These are phyloP conservation scores for Hypercompe scribonia DNA, from an alignment of 2,888 invertebrate genomes.

Conservation along the genomic window DNA sequence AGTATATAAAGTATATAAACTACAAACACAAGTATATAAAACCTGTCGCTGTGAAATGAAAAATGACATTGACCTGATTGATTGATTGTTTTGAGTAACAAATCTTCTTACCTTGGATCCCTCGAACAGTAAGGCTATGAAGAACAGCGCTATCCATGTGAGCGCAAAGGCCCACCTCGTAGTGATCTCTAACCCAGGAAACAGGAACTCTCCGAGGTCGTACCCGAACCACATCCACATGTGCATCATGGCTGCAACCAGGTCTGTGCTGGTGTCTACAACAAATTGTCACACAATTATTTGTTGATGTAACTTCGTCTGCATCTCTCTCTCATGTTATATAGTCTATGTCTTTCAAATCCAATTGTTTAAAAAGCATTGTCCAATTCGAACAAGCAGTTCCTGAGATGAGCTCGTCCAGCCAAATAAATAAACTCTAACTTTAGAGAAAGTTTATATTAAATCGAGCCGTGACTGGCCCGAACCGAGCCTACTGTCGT, in stretches of 20 bases:
- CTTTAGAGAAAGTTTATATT: too few species aligned
- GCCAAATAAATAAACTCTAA: too few species aligned
- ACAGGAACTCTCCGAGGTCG: slow-evolving; percentile 88
- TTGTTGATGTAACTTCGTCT: neutral
- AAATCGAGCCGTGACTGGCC: too few species aligned
- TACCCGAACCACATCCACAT: slow-evolving; percentile 90
- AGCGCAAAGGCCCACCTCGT: slow-evolving; percentile 84
- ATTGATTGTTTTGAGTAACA: neutral
- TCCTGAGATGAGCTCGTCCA: too few species aligned
- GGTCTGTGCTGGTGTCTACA: slow-evolving; percentile 16
- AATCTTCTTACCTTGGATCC: slow-evolving; percentile 80
- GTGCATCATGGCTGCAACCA: slow-evolving; percentile 79
- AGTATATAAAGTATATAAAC: too few species aligned
- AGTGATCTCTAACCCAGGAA: slow-evolving; percentile 87
- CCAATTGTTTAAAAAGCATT: too few species aligned
- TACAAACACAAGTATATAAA: too few species aligned
- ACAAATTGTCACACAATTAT: slow-evolving; percentile 1
- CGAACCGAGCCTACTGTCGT: too few species aligned
- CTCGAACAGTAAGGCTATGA: slow-evolving; percentile 88
- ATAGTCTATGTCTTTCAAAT: too few species aligned
- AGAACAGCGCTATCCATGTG: slow-evolving; percentile 87
- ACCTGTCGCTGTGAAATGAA: too few species aligned
- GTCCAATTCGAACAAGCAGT: too few species aligned
- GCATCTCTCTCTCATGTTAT: too few species aligned
- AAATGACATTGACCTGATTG: neutral